Percentiles rank a stretch among this genome's conserved stretches.
Conservation (phyloP, 2,797 vertebrate genomes). For the Tauraco hartlaubi region DNA sequence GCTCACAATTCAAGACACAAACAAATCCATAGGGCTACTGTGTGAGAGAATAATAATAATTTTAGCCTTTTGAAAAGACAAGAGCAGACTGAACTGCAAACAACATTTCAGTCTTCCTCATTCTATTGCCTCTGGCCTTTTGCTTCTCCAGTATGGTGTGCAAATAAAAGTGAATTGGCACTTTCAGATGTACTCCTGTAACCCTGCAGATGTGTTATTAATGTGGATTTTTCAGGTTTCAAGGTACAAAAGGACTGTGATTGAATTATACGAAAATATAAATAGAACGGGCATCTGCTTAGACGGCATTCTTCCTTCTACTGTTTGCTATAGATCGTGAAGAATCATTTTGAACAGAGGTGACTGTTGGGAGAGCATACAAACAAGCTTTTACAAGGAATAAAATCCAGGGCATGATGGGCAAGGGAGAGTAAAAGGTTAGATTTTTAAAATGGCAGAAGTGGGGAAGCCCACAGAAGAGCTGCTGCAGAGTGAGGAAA, state of each 20-base stretch:
- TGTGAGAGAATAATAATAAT: constrained; percentile 11
- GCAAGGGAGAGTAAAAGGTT: not conserved
- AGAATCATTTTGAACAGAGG: not conserved
- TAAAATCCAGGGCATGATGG: not conserved
- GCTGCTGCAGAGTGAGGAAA: not conserved
- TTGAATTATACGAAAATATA: not conserved
- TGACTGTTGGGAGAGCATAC: not conserved
- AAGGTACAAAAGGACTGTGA: not conserved
- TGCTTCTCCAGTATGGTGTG: not conserved
- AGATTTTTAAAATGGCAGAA: not conserved
- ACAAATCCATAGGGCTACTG: not conserved
- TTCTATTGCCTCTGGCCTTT: constrained; percentile 18
- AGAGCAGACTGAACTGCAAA: not conserved
- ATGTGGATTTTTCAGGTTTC: not conserved
- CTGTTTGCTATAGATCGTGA: not conserved
- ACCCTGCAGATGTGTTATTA: not conserved
- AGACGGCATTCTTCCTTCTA: not conserved
- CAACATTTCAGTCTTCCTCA: not conserved
- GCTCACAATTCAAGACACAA: not conserved
- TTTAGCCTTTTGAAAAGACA: constrained; percentile 32
- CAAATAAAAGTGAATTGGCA: constrained; percentile 27
- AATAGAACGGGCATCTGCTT: not conserved
- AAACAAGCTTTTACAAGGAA: not conserved
- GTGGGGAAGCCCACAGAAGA: not conserved
- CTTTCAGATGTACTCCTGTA: not conserved